These are phyloP conservation scores for Pristionchus japonicus DNA, from an alignment of 2,888 invertebrate genomes.

Conservation along the genomic window DNA sequence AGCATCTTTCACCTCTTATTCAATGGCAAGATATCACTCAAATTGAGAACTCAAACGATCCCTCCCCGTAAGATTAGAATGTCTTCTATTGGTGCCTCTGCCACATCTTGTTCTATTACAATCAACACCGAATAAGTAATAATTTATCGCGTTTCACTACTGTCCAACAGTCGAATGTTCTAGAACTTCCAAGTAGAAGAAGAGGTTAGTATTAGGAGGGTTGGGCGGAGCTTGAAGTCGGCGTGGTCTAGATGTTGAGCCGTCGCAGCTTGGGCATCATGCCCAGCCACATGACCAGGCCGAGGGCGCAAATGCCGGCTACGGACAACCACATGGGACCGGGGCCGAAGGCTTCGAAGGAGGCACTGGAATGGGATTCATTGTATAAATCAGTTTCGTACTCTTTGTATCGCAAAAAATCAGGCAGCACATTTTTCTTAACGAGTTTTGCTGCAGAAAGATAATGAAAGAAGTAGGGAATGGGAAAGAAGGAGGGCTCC, in stretches of 20 bases:
- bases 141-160: not conserved
- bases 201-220: not conserved
- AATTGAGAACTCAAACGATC: no score
- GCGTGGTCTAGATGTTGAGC: slow-evolving; percentile 4
- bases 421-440: no score
- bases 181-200: not conserved
- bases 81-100: no score
- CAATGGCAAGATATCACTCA: no score
- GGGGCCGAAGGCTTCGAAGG: slow-evolving; percentile 25
- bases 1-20: no score
- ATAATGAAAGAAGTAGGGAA: no score
- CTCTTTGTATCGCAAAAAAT: no score
- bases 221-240: not conserved
- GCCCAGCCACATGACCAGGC: not conserved
- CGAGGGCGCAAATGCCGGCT: not conserved
- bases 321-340: slow-evolving; percentile 42
- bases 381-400: no score
- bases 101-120: no score
- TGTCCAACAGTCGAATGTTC: not conserved
- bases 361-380: not conserved
- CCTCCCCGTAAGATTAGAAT: no score
- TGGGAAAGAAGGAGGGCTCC: no score
- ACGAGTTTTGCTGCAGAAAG: no score
- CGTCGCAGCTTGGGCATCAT: not conserved
- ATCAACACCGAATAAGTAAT: not conserved